These are phyloP conservation scores for Drosophila recens DNA, from an alignment of 2,888 invertebrate genomes.

Conservation along the genomic window DNA sequence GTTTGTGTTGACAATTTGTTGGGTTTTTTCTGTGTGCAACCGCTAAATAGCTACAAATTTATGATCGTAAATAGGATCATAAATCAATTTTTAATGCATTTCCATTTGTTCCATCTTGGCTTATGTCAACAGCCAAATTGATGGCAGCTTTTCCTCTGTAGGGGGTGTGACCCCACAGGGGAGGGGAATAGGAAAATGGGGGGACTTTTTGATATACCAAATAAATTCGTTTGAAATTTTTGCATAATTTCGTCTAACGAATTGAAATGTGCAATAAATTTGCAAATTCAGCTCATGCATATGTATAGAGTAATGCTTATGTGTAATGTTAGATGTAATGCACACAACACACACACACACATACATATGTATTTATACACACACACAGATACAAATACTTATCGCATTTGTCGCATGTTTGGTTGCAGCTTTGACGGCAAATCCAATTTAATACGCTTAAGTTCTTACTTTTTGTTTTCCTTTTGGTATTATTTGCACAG, in stretches of 20 bases:
- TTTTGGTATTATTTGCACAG: slow-evolving; percentile 36
- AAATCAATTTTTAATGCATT: slow-evolving; percentile 82
- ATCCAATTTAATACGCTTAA: slow-evolving; percentile 83
- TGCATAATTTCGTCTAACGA: slow-evolving; percentile 31
- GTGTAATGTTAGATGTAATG: slow-evolving; percentile 32
- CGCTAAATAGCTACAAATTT: slow-evolving; percentile 82
- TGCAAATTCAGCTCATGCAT: slow-evolving; percentile 33
- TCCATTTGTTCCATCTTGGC: slow-evolving; percentile 62
- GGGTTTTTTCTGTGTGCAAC: slow-evolving; percentile 61
- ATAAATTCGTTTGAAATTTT: slow-evolving; percentile 13
- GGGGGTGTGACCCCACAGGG: slow-evolving; percentile 2
- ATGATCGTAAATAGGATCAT: slow-evolving; percentile 74
- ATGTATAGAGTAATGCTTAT: slow-evolving; percentile 22
- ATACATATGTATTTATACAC: background rate
- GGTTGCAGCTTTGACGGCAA: slow-evolving; percentile 77
- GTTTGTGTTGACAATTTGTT: slow-evolving; percentile 75
- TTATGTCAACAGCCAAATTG: slow-evolving; percentile 59
- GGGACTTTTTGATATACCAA: background rate
- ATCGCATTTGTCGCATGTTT: slow-evolving; percentile 75
- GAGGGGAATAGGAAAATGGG: background rate
- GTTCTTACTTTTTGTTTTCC: slow-evolving; percentile 75
- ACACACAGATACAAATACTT: slow-evolving; percentile 34
- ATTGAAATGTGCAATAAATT: slow-evolving; percentile 25
- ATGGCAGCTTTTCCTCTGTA: slow-evolving; percentile 30
- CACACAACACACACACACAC: slow-evolving; percentile 24